Base-by-base conservation (phyloP, 2,797 vertebrate genomes). In the Hylomyscus alleni region DNA sequence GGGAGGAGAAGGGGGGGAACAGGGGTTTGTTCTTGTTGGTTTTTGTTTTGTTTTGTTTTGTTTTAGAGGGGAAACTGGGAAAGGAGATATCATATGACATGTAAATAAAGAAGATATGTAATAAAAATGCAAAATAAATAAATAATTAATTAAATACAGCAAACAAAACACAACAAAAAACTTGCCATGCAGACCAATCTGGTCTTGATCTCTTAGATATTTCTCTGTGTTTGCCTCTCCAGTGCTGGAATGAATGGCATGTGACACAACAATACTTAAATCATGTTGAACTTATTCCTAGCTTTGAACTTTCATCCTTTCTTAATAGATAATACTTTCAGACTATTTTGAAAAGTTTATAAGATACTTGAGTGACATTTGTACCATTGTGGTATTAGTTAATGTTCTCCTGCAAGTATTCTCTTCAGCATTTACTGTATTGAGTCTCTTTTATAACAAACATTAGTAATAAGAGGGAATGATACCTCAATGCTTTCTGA, bases 161-260 rank as follows among this genome's bases (percentile, higher is more conserved):
- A n/a, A n/a, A n/a, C n/a, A n/a, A n/a, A n/a, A n/a, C n/a, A n/a
- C n/a, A n/a, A n/a, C n/a, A n/a, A n/a, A n/a, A n/a, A n/a, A 40
- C 14, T 83, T 83, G 24, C 13, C 22, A 15, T 44, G 26, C 31
- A 60, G 56, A 40, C 24, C 7, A 60, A 4, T 60, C 13, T 44
- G 37, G 2, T 44, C 8, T 83, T 83, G 4, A 31, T 62, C 8
- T 40, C 22, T 26, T 7, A 44, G 14, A 62, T 1, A 17, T 20
- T 29, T 19, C 2, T 3, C 13, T 9, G 22, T 82, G 12, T 60
- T 19, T 60, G 7, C 9, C 13, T 58, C 1, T 1, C 1, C 7
- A 82, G 14, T 8, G 15, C 13, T 60, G n/a, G 24, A 58, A 82
- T 40, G 40, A 60, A 82, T 20, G 24, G 22, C 54, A 37, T 29